Evolutionary conservation across 1,140 invertebrate species (phyloP), one percentile per base, ranked within the genome.

Genomic region (Holcopasites calliopsidis): DNA sequence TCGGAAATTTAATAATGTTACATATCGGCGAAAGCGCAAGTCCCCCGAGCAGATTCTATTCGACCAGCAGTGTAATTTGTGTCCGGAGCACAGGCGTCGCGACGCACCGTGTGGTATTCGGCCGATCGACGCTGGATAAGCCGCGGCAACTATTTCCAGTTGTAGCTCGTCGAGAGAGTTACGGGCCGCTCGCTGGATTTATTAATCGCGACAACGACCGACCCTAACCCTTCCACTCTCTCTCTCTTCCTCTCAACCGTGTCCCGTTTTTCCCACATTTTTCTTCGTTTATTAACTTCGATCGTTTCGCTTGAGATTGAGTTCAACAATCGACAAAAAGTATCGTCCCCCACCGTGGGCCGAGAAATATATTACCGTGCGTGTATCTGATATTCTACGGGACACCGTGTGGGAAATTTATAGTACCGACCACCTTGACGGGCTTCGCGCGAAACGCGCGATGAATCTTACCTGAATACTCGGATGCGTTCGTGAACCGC

Each of bases 61-160:
- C 72, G 62, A 68, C 52, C 50, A 68, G 16, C 50, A 52, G 38
- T 35, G 31, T 66, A 68, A 74, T 74, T 52, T 50, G 62, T n/a
- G 64, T 28, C 50, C 16, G 38, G 52, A 16, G 71, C 28, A 2
- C 28, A 16, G 49, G 61, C 54, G 73, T 40, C 62, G 58, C 50
- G 71, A 61, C 64, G 86, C 87, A 82, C 83, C 84, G 86, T 84
- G 86, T 87, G 73, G 78, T 66, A 55, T 10, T 38, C 85, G 50
- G 80, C 44, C 71, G 88, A 88, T 88, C 83, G 75, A 72, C 64
- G 72, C 40, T 38, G 82, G 88, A 89, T 89, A 90, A 88, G 83
- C 81, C 83, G 77, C 79, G 82, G 82, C 83, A 87, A 87, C 85
- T 88, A 88, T 89, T 88, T 85, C 88, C 80, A 86, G 85, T 88